Evolutionary conservation across 1,140 invertebrate genomes (phyloP), one percentile per base, ranked within the genome.

Genomic region (Apolygus lucorum): DNA sequence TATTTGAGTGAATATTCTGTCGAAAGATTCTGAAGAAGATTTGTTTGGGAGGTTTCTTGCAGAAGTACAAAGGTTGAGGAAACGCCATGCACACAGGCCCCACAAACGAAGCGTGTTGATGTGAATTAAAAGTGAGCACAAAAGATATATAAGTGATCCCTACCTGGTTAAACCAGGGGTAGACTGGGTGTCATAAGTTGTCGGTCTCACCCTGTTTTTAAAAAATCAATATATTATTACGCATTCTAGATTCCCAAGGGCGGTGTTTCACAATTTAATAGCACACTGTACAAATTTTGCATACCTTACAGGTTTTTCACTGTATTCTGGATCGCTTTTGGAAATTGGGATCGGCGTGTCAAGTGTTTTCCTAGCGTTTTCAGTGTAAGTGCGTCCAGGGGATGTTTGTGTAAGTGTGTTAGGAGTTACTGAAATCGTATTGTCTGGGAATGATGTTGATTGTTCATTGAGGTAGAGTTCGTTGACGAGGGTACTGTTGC

Each of bases 81-180:
- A 70, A 54, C 29, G 70, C 26, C 68, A 69, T 71, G 70, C 70
- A 69, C 21, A 62, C 34, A 14, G 67, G 67, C 42, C 54, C 70
- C 63, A 34, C 26, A 24, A 52, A 29, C 28, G 63, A 70, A 70
- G 68, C 68, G 68, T 65, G 63, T 52, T 70, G 68, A 29, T 49
- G 42, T 26, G 11, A 59, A 65, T 70, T 52, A 70, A 29, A 52
- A 65, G 68, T 73, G 68, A 71, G 24, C 54, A 65, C n/a, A 69
- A 52, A 49, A 70, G 25, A 21, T 52, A 62, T 71, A 70, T 22
- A 59, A 71, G 34, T 68, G 49, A 68, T 68, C 29, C 72, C 69
- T 76, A 76, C 75, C 75, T 76, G 73, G 74, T 68, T 65, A 72
- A 71, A 73, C 72, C 75, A 74, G 75, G 75, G 63, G 73, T 76